Conservation (phyloP, 2,888 invertebrate species). For the Exephanes ischioxanthus region DNA sequence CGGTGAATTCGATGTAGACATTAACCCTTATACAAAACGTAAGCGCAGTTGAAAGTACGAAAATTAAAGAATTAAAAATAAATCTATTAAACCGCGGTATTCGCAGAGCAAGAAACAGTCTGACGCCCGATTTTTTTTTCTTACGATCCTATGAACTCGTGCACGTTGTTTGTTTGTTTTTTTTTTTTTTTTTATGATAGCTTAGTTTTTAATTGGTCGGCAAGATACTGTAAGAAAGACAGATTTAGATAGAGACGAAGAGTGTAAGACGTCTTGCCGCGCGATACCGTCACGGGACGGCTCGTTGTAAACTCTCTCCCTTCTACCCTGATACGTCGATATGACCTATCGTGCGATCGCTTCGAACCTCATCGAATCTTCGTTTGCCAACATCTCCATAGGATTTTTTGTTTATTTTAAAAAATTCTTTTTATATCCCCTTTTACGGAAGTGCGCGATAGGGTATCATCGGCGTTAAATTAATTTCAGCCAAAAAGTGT, state of each 20-base stretch:
- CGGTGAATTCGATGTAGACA: slow-evolving; percentile 64
- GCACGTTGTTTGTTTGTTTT: slow-evolving; percentile 33
- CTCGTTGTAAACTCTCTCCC: slow-evolving; percentile 63
- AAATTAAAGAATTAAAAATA: slow-evolving; percentile 39
- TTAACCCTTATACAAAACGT: slow-evolving; percentile 53
- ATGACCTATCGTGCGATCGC: slow-evolving; percentile 58
- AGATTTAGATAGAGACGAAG: slow-evolving; percentile 67
- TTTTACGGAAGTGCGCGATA: too few species aligned
- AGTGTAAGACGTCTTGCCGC: slow-evolving; percentile 68
- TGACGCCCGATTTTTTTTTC: slow-evolving; percentile 41
- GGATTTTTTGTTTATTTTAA: slow-evolving; percentile 6
- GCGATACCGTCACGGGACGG: slow-evolving; percentile 59
- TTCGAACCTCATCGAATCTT: slow-evolving; percentile 12
- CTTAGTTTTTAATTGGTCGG: slow-evolving; percentile 77
- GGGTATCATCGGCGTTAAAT: too few species aligned
- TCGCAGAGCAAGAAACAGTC: slow-evolving; percentile 51
- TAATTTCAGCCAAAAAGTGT: too few species aligned
- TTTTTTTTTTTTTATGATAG: slow-evolving; percentile 72
- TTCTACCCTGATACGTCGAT: slow-evolving; percentile 69
- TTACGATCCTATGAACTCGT: slow-evolving; percentile 49
- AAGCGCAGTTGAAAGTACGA: slow-evolving; percentile 61
- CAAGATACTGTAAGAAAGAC: slow-evolving; percentile 73
- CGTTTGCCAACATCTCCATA: slow-evolving; percentile 24
- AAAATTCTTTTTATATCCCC: slow-evolving; percentile 18
- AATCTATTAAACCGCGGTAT: slow-evolving; percentile 32